phyloP scores from a whole-genome alignment of 2,797 vertebrate species.

The Myotis pilosus region DNA sequence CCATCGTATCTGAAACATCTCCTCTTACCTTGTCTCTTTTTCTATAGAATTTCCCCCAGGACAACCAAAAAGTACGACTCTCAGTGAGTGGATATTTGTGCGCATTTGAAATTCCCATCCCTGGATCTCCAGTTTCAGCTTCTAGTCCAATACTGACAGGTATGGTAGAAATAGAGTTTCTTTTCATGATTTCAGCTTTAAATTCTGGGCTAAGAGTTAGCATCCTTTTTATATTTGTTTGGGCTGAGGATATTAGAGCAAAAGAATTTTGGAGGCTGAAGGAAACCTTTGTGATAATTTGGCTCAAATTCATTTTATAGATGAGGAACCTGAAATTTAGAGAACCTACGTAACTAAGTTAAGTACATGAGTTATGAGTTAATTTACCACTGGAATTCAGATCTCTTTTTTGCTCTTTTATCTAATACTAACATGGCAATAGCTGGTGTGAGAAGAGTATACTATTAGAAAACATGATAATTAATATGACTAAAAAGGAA shows the following conservation, averaged over 20 bases:
- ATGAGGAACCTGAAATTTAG: conserved; percentile 39
- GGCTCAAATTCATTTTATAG: conserved; percentile 26
- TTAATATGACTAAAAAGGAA: conserved; percentile 29
- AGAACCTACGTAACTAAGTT: conserved; percentile 9
- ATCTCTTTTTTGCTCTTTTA: conserved; percentile 1
- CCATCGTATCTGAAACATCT: conserved; percentile 8
- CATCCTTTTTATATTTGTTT: background rate
- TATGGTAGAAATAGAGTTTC: conserved; percentile 72
- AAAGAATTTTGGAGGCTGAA: background rate
- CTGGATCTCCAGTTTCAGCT: conserved; percentile 92
- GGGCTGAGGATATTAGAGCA: background rate
- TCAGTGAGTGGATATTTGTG: conserved; percentile 95
- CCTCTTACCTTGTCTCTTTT: conserved; percentile 3
- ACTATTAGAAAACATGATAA: conserved; percentile 29
- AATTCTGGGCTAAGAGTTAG: background rate
- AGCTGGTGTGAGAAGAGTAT: background rate
- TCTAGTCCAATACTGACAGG: conserved; percentile 90
- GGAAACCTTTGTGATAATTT: conserved; percentile 43
- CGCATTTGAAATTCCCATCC: conserved; percentile 96
- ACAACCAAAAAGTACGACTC: conserved; percentile 97
- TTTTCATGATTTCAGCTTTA: conserved; percentile 27
- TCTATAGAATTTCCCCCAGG: conserved; percentile 94
- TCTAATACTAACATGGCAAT: background rate
- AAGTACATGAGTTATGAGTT: conserved; percentile 22
- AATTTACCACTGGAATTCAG: conserved; percentile 13